Percentiles rank a stretch among this genome's conserved stretches.
Conservation (phyloP, 2,797 vertebrate species). For the Falco naumanni region DNA sequence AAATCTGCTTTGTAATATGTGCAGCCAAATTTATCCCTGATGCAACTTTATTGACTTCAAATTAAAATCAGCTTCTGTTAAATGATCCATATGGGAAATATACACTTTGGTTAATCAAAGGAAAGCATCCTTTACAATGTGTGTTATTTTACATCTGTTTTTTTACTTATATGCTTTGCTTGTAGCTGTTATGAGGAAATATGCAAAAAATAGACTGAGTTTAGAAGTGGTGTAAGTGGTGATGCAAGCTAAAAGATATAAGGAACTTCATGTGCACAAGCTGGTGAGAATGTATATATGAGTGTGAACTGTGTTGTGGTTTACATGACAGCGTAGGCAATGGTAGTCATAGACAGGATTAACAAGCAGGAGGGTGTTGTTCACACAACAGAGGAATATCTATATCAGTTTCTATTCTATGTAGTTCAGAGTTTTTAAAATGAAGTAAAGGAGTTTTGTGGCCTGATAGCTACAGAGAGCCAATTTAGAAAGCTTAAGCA, state of each 20-base stretch:
- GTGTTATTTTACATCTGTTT: not conserved
- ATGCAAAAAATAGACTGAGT: not conserved
- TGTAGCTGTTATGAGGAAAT: not conserved
- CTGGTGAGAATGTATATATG: not conserved
- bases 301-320: not conserved
- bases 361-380: not conserved
- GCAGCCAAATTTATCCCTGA: not conserved
- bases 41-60: not conserved
- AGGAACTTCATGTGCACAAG: not conserved
- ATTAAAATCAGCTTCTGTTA: constrained; percentile 17
- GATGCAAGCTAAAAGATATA: not conserved
- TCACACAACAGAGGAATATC: not conserved
- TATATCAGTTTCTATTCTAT: not conserved
- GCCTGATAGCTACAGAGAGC: not conserved
- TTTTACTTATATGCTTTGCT: not conserved
- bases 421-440: not conserved
- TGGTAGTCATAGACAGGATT: not conserved
- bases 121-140: not conserved
- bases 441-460: not conserved
- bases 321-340: not conserved
- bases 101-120: not conserved
- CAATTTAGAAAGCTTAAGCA: not conserved
- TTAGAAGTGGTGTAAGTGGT: not conserved
- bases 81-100: not conserved
- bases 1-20: not conserved